phyloP scores from a whole-genome alignment of 2,888 invertebrate species.

The Clistopyga incitator region DNA sequence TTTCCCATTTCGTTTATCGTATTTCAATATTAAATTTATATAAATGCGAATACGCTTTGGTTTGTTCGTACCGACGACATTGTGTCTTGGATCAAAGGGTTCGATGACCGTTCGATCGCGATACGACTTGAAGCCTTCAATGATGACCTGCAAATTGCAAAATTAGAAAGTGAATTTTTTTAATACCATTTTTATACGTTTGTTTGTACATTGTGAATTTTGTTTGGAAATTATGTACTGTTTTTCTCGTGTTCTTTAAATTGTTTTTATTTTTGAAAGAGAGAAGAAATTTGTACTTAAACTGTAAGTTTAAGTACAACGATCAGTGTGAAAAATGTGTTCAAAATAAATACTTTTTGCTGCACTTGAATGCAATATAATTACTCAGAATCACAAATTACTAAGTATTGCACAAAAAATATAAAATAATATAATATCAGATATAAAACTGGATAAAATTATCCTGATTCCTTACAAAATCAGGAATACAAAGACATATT shows the following conservation, averaged over 20 bases:
- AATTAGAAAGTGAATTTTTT: not conserved
- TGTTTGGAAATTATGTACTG: not conserved
- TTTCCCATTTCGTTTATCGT: not conserved
- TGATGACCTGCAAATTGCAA: conserved; percentile 91
- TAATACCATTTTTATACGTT: not conserved
- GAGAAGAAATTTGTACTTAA: no score
- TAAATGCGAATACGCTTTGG: not conserved
- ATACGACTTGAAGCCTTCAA: conserved; percentile 99
- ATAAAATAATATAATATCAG: no score
- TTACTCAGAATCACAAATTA: no score
- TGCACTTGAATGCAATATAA: no score
- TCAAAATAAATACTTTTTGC: no score
- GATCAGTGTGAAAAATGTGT: no score
- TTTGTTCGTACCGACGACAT: conserved; percentile 91
- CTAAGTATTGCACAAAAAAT: no score
- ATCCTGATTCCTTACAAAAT: no score
- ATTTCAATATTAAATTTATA: not conserved
- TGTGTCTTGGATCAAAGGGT: conserved; percentile 98
- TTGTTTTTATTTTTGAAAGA: not conserved
- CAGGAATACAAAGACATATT: no score
- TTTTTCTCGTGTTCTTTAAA: not conserved
- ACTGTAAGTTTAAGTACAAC: no score
- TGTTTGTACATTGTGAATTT: not conserved
- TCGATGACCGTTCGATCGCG: conserved; percentile 99
- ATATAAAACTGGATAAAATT: no score